These are phyloP conservation scores for Plumapathes pennacea DNA, from an alignment of 92 coral and sea anemone species.

Conservation along the genomic window DNA sequence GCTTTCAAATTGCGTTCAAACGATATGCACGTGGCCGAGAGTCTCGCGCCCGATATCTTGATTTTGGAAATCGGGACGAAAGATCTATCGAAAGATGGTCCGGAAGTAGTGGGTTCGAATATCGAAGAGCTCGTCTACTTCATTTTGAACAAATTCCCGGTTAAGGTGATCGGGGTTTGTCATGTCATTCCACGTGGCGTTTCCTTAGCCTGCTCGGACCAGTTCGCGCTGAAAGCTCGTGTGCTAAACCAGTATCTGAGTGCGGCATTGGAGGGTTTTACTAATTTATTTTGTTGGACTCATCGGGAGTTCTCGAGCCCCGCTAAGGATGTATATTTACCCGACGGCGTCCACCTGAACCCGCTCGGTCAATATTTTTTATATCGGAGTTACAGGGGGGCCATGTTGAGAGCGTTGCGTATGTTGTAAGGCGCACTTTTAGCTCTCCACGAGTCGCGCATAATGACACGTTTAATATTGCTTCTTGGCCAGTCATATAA, in stretches of 20 bases:
- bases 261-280: constrained; percentile 1
- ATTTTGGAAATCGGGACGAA: constrained; percentile 28
- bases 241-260: constrained; percentile 16
- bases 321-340: constrained; percentile 5
- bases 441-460: too few species aligned
- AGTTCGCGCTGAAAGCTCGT: constrained; percentile 1
- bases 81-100: constrained; percentile 3
- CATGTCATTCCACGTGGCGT: constrained; percentile 13
- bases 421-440: background rate
- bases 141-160: background rate
- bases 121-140: constrained; percentile 2
- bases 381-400: constrained; percentile 24
- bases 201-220: constrained; percentile 4
- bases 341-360: constrained; percentile 25
- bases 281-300: constrained; percentile 19
- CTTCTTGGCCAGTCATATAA: too few species aligned
- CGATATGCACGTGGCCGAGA: constrained; percentile 29
- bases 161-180: constrained; percentile 14
- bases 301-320: constrained; percentile 6
- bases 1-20: constrained; percentile 1
- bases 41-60: constrained; percentile 15
- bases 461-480: too few species aligned
- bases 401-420: constrained; percentile 15
- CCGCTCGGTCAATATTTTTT: constrained; percentile 17
- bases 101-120: constrained; percentile 5